Evolutionary conservation across 1,140 invertebrate species (phyloP), one percentile per base, ranked within the genome.

Genomic region (Alviniconcha marisindica): DNA sequence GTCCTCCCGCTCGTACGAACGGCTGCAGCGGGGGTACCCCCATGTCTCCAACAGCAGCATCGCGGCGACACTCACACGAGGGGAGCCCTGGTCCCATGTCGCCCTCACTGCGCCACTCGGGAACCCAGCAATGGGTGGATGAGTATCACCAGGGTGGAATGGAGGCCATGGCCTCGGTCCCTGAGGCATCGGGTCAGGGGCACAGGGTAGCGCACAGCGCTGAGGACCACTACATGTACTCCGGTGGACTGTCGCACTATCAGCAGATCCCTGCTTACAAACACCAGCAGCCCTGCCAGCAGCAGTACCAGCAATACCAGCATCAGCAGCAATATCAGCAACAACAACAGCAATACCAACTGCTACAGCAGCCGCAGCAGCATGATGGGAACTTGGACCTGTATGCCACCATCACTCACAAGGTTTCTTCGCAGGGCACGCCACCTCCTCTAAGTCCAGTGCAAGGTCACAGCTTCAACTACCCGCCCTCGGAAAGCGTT

Each of bases 41-140:
- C 24, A n/a, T 83, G 73, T 83, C 85, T 1, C 77, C 86, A 12
- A 73, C 66, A 60, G 56, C 85, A 21, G 60, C 82, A 44, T 81
- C 81, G 31, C 60, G 71, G n/a, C 66, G 78, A 56, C 44, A 54
- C 51, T 82, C 81, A 3, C 71, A 77, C 24, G 56, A 74, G 24
- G 51, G 71, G 28, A 82, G 81, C 33, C 73, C 81, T 5, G 81
- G 74, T n/a, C 54, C 83, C 56, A 77, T 84, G 84, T 85, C 84
- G 36, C 86, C 84, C 21, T 36, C 56, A 33, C 15, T 66, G 60
- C 78, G 78, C 5, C 78, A 69, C 36, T 85, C 78, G 36, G 78
- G 56, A 33, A 80, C 40, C 33, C 78, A 80, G 56, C 78, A 80
- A 21, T 80, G 78, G 78, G 33, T 80, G 78, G 78, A 80, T 2